Conservation (phyloP, 92 coral and sea anemone species). For the Actinostola sp. region DNA sequence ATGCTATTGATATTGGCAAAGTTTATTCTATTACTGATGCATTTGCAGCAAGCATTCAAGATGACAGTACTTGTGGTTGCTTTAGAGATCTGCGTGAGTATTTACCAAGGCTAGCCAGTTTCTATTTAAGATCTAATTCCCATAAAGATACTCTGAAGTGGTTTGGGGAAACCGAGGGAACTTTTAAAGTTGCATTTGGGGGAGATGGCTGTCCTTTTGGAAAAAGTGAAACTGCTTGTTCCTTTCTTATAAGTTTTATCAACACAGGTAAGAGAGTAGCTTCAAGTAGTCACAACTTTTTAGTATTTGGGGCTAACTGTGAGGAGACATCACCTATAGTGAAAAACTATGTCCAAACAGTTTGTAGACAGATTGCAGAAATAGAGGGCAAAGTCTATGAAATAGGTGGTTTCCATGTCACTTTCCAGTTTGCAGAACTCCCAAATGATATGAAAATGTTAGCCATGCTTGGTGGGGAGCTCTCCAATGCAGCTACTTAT, state of each 20-base stretch:
- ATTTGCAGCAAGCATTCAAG: too few species aligned
- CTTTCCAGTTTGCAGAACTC: conserved; percentile 62
- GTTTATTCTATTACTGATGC: too few species aligned
- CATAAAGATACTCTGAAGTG: too few species aligned
- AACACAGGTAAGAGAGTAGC: too few species aligned
- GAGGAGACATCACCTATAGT: conserved; percentile 63
- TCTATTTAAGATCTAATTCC: too few species aligned
- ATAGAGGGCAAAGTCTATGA: conserved; percentile 55
- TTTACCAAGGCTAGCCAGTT: too few species aligned
- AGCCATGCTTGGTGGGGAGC: too few species aligned
- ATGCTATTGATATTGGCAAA: too few species aligned
- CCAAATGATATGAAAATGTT: too few species aligned
- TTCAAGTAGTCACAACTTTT: conserved; percentile 69
- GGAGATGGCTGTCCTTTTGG: conserved; percentile 80
- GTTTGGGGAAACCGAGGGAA: conserved; percentile 78
- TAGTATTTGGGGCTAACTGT: conserved; percentile 71
- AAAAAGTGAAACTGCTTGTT: conserved; percentile 68
- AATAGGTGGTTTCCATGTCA: conserved; percentile 53
- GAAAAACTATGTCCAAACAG: conserved; percentile 54
- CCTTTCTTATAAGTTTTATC: conserved; percentile 62
- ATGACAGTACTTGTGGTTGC: conserved; percentile 34
- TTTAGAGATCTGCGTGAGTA: conserved; percentile 55
- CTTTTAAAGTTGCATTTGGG: conserved; percentile 71
- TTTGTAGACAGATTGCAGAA: conserved; percentile 60
- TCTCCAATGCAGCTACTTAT: too few species aligned